phyloP scores from a whole-genome alignment of 2,888 invertebrate genomes.

The Myathropa florea region DNA sequence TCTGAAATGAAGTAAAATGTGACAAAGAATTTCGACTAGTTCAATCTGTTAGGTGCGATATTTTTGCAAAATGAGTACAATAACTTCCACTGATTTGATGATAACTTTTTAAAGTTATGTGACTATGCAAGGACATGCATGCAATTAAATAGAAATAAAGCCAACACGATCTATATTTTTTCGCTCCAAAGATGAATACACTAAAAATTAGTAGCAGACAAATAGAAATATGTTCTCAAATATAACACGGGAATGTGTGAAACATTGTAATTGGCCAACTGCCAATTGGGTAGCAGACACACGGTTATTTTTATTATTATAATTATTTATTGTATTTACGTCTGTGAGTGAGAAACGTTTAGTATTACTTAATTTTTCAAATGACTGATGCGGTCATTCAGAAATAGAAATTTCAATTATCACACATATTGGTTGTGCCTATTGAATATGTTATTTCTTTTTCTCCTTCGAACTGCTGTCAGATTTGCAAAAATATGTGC shows the following conservation, averaged over 20 bases:
- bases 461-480: background rate
- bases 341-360: slow-evolving; percentile 6
- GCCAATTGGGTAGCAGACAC: slow-evolving; percentile 33
- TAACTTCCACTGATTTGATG: background rate
- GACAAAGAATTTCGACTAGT: background rate
- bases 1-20: background rate
- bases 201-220: background rate
- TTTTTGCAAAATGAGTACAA: background rate
- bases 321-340: slow-evolving; percentile 28
- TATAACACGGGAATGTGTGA: slow-evolving; percentile 25
- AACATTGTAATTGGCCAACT: slow-evolving; percentile 9
- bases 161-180: background rate
- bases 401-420: slow-evolving; percentile 29
- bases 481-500: background rate
- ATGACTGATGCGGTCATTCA: slow-evolving; percentile 6
- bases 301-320: background rate
- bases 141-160: background rate
- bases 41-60: background rate
- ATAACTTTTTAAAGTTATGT: background rate
- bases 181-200: background rate
- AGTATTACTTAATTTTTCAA: slow-evolving; percentile 14
- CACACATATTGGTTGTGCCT: background rate
- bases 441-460: background rate
- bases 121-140: background rate
- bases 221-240: slow-evolving; percentile 10